Evolutionary conservation across 1,140 invertebrate genomes (phyloP).

Genomic region (Sitophilus oryzae): DNA sequence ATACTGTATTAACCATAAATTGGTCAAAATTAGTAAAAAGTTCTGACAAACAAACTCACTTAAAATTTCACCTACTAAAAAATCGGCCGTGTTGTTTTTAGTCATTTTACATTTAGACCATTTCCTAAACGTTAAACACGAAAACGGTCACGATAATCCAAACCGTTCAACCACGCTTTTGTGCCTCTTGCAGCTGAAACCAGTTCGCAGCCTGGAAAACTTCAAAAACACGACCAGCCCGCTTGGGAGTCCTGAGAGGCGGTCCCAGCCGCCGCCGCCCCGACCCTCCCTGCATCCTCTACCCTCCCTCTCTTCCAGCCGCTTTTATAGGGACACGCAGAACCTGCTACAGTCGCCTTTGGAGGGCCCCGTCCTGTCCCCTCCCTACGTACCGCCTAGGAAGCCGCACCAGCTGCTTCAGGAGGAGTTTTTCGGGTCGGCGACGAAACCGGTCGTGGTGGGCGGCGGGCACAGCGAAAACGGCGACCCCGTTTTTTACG

Average conservation of each 20-base stretch:
- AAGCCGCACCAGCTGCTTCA: too few species aligned
- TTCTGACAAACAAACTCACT: too few species aligned
- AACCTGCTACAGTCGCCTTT: conserved; percentile 38
- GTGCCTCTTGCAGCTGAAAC: conserved; percentile 51
- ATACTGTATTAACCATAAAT: too few species aligned
- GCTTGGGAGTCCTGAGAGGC: conserved; percentile 41
- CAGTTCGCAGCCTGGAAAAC: conserved; percentile 55
- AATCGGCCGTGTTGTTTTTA: too few species aligned
- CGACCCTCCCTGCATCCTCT: conserved; percentile 23
- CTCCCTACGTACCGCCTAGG: conserved; percentile 24
- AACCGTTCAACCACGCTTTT: not conserved
- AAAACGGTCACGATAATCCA: not conserved
- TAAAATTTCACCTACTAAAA: too few species aligned
- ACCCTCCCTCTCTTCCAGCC: conserved; percentile 28
- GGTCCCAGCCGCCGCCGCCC: conserved; percentile 33
- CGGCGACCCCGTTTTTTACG: conserved; percentile 42
- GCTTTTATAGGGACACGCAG: conserved; percentile 35
- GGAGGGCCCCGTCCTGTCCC: conserved; percentile 37
- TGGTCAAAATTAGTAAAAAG: too few species aligned
- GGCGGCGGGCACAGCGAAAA: conserved; percentile 41
- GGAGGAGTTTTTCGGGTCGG: conserved; percentile 34
- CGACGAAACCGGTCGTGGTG: conserved; percentile 40
- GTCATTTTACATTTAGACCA: too few species aligned
- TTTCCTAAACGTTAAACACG: too few species aligned
- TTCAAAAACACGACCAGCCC: conserved; percentile 46